Percentiles rank a stretch among this genome's conserved stretches.
Evolutionary conservation across 1,140 invertebrate genomes (phyloP).

Genomic region (Macrobrachium rosenbergii): DNA sequence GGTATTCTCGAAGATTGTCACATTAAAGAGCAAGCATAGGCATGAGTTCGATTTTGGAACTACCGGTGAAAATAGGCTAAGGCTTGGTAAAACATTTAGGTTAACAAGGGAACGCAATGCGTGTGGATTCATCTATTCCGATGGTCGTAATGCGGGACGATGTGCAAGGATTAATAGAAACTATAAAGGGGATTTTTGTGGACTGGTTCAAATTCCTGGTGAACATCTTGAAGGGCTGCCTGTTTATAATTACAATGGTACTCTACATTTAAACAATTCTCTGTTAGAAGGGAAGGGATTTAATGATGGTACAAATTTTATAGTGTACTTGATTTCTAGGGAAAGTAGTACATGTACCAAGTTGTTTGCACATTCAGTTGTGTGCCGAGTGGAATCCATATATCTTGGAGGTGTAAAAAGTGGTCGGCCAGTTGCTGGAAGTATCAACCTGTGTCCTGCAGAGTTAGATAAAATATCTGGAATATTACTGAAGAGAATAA

Average conservation of each 20-base stretch:
- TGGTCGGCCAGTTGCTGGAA: constrained; percentile 42
- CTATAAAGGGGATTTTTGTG: constrained; percentile 30
- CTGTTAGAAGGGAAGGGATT: constrained; percentile 18
- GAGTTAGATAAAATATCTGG: neutral
- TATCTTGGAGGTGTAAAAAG: constrained; percentile 34
- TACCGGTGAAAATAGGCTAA: neutral
- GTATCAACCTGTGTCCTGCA: constrained; percentile 20
- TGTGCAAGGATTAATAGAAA: constrained; percentile 1
- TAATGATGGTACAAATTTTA: constrained; percentile 44
- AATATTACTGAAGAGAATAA: constrained; percentile 19
- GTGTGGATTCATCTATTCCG: neutral
- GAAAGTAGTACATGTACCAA: neutral
- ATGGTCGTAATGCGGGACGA: constrained; percentile 26
- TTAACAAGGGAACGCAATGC: neutral
- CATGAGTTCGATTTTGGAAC: neutral
- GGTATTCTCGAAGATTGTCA: too few species aligned
- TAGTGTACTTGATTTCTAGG: constrained; percentile 15
- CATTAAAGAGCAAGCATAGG: too few species aligned
- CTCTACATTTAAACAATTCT: neutral
- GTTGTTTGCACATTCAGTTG: constrained; percentile 5
- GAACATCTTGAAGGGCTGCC: constrained; percentile 27
- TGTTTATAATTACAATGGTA: neutral
- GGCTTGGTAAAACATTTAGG: neutral
- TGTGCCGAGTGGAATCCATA: constrained; percentile 9
- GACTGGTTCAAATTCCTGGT: constrained; percentile 15